Evolutionary conservation across 2,888 invertebrate species (phyloP), one percentile per base, ranked within the genome.

Genomic region (Chouioia cunea): DNA sequence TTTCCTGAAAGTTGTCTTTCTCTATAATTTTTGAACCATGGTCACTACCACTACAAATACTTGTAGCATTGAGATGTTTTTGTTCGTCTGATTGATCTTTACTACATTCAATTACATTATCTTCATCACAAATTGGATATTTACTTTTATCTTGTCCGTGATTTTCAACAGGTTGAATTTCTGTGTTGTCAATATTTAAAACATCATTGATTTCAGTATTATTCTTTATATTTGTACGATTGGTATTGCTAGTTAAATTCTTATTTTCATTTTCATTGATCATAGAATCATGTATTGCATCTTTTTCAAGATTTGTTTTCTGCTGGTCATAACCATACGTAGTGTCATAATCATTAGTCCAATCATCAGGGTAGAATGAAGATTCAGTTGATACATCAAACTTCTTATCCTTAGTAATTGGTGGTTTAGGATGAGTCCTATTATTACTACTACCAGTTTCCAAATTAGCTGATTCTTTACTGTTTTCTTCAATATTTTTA

Each of bases 291-390:
- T 10, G n/a, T 14, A 36, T 70, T 43, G 15, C 22, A 46, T 52
- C 14, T 18, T 20, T 44, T 4, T 18, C 10, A 2, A 22, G 52
- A 47, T 65, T 59, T 4, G 20, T 67, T 1, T 47, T 58, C 53
- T 54, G 58, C 12, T 10, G 47, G 6, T 44, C 52, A 50, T 73
- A 62, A n/a, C 48, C 71, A 59, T 65, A 71, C 10, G 67, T 58
- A n/a, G 71, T 70, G 47, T 71, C 48, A 22, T 71, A 67, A n/a
- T 70, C 70, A 67, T 70, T 71, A 59, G 58, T 67, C 72, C 74
- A 73, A 6, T 72, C 66, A 56, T 74, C 54, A 46, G 66, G 69
- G 46, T 36, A 63, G 65, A 46, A 73, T 16, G 59, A 65, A 15
- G 68, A 73, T 52, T 64, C 63, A 70, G 47, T 27, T n/a, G 65